A percentile compares a stretch with the other conserved stretches of the same genome.
Conservation (phyloP, 1,140 invertebrate species). For the Drosophila eugracilis region DNA sequence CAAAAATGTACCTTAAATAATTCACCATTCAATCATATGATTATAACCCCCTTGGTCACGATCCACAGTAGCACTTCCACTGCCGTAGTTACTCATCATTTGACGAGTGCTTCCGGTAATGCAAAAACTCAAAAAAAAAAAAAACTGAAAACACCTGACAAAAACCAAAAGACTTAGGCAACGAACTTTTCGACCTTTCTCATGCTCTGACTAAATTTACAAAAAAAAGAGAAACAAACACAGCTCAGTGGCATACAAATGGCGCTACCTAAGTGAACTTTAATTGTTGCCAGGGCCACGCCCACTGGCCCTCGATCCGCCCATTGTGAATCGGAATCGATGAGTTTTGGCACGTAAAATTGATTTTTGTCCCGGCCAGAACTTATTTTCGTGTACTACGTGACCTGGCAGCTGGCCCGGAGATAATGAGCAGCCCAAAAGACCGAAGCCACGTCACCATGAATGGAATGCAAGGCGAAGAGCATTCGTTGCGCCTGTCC, state of each 20-base stretch:
- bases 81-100: conserved; percentile 38
- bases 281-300: conserved; percentile 41
- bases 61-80: conserved; percentile 36
- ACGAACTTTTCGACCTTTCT: conserved; percentile 70
- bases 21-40: conserved; percentile 3
- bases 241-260: conserved; percentile 27
- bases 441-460: conserved; percentile 57
- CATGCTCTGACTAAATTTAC: conserved; percentile 12
- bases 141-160: conserved; percentile 23
- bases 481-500: conserved; percentile 66
- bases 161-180: conserved; percentile 75
- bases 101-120: conserved; percentile 59
- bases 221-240: too few relatives aligned
- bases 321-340: conserved; percentile 10
- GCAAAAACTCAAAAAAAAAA: too few relatives aligned
- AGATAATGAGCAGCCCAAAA: conserved; percentile 35
- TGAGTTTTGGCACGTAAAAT: conserved; percentile 45
- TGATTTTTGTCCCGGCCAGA: conserved; percentile 40
- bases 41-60: conserved; percentile 10
- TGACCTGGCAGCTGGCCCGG: conserved; percentile 33
- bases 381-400: conserved; percentile 47
- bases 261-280: conserved; percentile 42
- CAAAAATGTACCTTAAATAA: conserved; percentile 1
- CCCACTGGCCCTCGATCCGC: conserved; percentile 27
- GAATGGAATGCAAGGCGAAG: conserved; percentile 72